Evolutionary conservation across 2,113 vertebrate species (phyloP), one percentile per base, ranked within the genome.

Genomic region (Sinocyclocheilus maitianheensis): DNA sequence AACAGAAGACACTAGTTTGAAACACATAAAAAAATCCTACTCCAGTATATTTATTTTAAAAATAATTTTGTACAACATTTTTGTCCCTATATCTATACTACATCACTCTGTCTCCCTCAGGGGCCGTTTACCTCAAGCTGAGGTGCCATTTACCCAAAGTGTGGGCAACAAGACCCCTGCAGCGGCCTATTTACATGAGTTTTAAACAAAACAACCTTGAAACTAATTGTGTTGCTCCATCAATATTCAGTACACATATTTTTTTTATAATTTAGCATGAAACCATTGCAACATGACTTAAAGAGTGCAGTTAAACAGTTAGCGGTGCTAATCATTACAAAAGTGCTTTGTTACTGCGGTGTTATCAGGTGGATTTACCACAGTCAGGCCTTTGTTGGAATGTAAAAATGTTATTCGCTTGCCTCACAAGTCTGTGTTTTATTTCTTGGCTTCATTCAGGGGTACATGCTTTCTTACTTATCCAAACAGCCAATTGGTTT

Each of bases 401-500:
- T 2, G 79, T 30, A 67, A 81, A 81, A 18, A 8, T 62, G 12
- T 78, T 58, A 58, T 58, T 78, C 77, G 34, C 55, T 43, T 1
- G 12, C 37, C 77, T 63, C 77, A 43, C 20, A 63, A 63, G 55
- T 24, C 37, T 20, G 1, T 43, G 77, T 84, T 67, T 81, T 7
- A 77, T 67, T 67, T 69, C n/a, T 24, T 22, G 22, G 58, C 12
- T 81, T 80, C 43, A 81, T 79, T 75, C 58, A 34, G 43, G 0
- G 20, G 34, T 71, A 71, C 69, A 63, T 83, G 84, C 40, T 60
- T 77, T 71, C 81, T 81, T 43, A 40, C 69, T 75, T 51, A 76
- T 76, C 72, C 72, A 76, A 76, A 81, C 79, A 65, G 1, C 46
- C 53, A 14, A 37, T 80, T 83, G 76, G 51, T 75, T 77, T 77